A percentile compares a stretch with the other conserved stretches of the same genome.
Evolutionary conservation across 37 sponge, comb jelly and placozoan genomes (phyloP).

Genomic region (Spongilla lacustris): DNA sequence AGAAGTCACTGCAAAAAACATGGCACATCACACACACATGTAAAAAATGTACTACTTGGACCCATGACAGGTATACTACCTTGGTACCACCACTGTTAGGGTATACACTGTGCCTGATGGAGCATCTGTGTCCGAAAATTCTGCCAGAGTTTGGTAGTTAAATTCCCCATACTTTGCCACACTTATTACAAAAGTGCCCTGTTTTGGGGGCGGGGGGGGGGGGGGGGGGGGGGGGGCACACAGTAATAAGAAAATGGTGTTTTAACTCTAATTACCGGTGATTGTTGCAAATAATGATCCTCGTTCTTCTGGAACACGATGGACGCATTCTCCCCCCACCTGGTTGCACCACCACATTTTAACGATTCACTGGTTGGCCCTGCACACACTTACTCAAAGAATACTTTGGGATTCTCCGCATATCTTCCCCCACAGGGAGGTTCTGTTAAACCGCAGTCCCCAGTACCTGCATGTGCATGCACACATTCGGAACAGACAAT

Average conservation of each 20-base stretch:
- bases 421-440: slow-evolving; percentile 11
- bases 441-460: not conserved
- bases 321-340: slow-evolving; percentile 30
- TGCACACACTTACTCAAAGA: not conserved
- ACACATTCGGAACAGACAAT: not conserved
- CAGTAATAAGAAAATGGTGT: too few relatives aligned
- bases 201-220: too few relatives aligned
- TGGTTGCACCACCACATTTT: not conserved
- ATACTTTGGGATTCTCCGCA: not conserved
- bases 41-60: too few relatives aligned
- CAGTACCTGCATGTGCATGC: not conserved
- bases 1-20: not conserved
- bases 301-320: slow-evolving; percentile 87
- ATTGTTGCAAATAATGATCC: slow-evolving; percentile 60
- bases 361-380: not conserved
- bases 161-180: not conserved
- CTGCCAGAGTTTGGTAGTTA: not conserved
- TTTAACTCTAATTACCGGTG: slow-evolving; percentile 33
- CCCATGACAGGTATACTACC: too few relatives aligned
- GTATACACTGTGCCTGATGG: slow-evolving; percentile 12
- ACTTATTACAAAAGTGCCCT: not conserved
- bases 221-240: not conserved
- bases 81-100: slow-evolving; percentile 1
- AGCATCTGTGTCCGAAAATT: slow-evolving; percentile 19
- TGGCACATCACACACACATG: too few relatives aligned